Conservation (phyloP, 2,797 vertebrate genomes). For the Enteromius mattozi region DNA sequence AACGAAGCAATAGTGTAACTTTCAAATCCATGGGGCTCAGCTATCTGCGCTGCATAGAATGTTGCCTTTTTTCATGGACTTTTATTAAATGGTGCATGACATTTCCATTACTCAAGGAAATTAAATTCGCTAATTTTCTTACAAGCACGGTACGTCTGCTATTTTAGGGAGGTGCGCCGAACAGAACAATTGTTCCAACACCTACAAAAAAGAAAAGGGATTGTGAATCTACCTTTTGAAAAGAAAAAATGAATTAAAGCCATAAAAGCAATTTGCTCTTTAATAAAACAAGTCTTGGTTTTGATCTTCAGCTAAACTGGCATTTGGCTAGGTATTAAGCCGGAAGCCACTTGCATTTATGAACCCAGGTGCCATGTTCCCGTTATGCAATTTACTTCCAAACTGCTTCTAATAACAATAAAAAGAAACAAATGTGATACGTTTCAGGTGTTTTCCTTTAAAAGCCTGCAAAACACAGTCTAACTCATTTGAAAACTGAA, state of each 20-base stretch:
- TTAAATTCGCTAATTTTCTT: conserved; percentile 89
- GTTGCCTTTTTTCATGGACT: conserved; percentile 81
- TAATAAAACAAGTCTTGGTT: conserved; percentile 71
- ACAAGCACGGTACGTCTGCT: conserved; percentile 82
- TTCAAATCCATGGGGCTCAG: conserved; percentile 78
- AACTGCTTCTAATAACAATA: conserved; percentile 35
- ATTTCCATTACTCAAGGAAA: conserved; percentile 90
- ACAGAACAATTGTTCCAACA: conserved; percentile 81
- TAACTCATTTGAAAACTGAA: background rate
- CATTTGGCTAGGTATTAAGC: conserved; percentile 65
- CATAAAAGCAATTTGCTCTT: conserved; percentile 72
- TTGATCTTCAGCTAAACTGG: conserved; percentile 61
- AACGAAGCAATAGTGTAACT: conserved; percentile 80
- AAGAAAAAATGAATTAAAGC: conserved; percentile 70
- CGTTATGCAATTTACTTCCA: conserved; percentile 54
- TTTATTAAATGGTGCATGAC: conserved; percentile 90
- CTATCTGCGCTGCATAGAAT: conserved; percentile 76
- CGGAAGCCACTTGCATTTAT: conserved; percentile 54
- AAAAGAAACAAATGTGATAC: conserved; percentile 23
- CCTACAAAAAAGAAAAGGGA: conserved; percentile 77
- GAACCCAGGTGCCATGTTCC: conserved; percentile 41
- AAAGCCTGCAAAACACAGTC: background rate
- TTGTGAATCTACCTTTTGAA: conserved; percentile 69
- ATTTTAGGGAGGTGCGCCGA: conserved; percentile 81
- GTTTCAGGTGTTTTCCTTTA: conserved; percentile 35